Evolutionary conservation across 2,797 vertebrate genomes (phyloP), one percentile per base, ranked within the genome.

Genomic region (Mico argentatus): DNA sequence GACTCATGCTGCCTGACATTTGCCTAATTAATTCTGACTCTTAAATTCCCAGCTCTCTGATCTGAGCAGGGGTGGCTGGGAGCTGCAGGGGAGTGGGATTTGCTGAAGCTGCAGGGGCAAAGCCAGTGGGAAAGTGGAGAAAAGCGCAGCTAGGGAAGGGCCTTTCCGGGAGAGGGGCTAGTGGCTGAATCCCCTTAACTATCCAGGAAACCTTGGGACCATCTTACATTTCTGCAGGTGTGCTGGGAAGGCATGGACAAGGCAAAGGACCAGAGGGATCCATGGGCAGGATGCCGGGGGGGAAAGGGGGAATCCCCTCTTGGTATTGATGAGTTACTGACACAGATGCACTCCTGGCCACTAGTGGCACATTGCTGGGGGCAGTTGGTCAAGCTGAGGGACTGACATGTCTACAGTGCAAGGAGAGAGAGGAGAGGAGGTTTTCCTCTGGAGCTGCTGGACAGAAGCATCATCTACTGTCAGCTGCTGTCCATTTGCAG

Each of bases 1-100:
- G 96, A 98, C 95, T 98, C 98, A 98, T 22, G 64, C 76, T 0
- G 1, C 91, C 85, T 98, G 96, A 98, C 93, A 97, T 95, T 96
- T 96, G 81, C 90, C 95, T 97, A 97, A 98, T 98, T 96, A 97
- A 97, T 98, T 96, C 91, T 95, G 87, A 84, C 87, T 96, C 77
- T 96, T 96, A 91, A 79, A 97, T 97, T 67, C 85, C 46, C 19
- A 6, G 24, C 67, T 96, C 67, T 95, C 27, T 36, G 22, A 87
- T 64, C 77, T 9, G 3, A 75, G 73, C 92, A 88, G 83, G 84
- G 88, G 75, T 17, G 19, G 57, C 44, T 46, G 95, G 79, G 85
- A 87, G 76, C 84, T 36, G 55, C 0, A 1, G 95, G 64, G 39
- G 84, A 39, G 26, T 72, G 48, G 88, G 50, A 72, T 27, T 57